Conservation (phyloP, 2,113 vertebrate species). For the Montifringilla adamsi region DNA sequence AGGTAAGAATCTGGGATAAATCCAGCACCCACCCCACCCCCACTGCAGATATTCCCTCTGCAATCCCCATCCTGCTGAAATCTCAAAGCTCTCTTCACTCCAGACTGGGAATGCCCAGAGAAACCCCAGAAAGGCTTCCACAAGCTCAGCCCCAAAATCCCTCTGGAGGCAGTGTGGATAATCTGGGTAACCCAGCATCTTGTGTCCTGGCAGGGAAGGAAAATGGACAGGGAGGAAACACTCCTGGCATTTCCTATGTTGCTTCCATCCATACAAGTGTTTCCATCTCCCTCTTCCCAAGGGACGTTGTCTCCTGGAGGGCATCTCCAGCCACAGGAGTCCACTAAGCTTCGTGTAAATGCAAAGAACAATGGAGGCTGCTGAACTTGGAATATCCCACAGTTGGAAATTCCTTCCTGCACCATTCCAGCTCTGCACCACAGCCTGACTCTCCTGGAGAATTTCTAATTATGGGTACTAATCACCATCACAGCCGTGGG, state of each 20-base stretch:
- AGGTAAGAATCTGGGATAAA: background rate
- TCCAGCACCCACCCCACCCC: background rate
- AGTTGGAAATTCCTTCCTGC: background rate
- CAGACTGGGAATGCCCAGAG: background rate
- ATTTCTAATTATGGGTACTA: background rate
- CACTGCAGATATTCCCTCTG: background rate
- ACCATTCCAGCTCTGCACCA: background rate
- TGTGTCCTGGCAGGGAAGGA: background rate
- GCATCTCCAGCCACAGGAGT: background rate
- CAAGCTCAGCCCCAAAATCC: background rate
- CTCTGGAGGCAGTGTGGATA: background rate
- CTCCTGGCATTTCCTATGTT: background rate
- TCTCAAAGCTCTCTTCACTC: background rate
- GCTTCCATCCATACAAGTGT: rapidly evolving
- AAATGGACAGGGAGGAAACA: background rate
- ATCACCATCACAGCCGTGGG: background rate
- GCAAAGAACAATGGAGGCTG: background rate
- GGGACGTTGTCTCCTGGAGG: background rate
- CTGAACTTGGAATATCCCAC: background rate
- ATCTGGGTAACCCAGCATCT: background rate
- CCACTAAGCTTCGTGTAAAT: rapidly evolving
- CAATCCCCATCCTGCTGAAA: background rate
- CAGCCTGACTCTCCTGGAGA: background rate
- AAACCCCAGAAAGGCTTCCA: background rate
- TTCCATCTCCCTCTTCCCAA: background rate